Evolutionary conservation across 2,113 vertebrate species (phyloP).

Genomic region (Mionectes macconnelli): DNA sequence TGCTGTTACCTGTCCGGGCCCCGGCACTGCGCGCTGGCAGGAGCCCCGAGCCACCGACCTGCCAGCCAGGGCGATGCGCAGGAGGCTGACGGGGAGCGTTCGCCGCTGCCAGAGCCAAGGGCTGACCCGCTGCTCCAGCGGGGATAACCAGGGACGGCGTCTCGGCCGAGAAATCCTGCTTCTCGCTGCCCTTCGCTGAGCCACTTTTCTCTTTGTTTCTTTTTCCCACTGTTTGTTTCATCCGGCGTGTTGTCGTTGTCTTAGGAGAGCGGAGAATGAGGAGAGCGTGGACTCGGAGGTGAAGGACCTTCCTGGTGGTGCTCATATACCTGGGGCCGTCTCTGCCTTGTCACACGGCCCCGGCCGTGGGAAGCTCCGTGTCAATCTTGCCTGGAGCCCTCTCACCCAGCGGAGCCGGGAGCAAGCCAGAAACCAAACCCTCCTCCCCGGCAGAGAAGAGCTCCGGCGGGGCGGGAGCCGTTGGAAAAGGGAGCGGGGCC

Average conservation of each 20-base stretch:
- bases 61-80: background rate
- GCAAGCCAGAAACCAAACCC: background rate
- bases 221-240: background rate
- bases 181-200: background rate
- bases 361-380: background rate
- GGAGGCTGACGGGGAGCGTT: background rate
- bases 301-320: background rate
- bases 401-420: background rate
- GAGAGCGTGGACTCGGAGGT: background rate
- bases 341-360: background rate
- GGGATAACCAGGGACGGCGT: rapidly evolving
- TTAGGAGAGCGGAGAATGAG: background rate
- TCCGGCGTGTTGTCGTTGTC: rapidly evolving
- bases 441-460: background rate
- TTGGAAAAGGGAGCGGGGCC: background rate
- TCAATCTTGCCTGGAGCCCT: background rate
- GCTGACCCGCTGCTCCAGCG: background rate
- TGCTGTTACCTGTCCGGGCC: slow-evolving; percentile 44
- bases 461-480: background rate
- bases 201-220: background rate
- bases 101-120: background rate
- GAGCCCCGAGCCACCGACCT: background rate
- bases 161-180: background rate
- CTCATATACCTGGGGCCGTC: background rate
- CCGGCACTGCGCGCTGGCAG: background rate